phyloP scores from a whole-genome alignment of 2,888 invertebrate species.

The Archips xylosteana region DNA sequence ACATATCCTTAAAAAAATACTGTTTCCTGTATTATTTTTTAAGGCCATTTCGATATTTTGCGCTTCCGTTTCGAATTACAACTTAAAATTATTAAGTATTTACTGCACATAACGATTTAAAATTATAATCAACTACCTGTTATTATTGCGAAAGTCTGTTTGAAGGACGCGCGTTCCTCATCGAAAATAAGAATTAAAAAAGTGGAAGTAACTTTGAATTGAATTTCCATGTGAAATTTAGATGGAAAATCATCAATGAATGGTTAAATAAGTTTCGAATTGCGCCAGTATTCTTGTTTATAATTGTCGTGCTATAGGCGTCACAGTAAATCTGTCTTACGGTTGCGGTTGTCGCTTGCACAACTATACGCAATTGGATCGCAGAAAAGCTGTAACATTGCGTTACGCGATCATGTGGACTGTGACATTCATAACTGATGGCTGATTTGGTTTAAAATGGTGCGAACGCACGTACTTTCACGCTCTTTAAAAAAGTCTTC shows the following conservation, averaged over 20 bases:
- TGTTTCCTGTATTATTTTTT: background rate
- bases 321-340: slow-evolving; percentile 10
- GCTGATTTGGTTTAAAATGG: slow-evolving; percentile 15
- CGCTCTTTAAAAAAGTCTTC: background rate
- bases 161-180: too few species aligned
- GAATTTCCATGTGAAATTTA: too few species aligned
- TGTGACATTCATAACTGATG: slow-evolving; percentile 37
- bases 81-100: too few species aligned
- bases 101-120: too few species aligned
- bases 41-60: background rate
- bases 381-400: slow-evolving; percentile 26
- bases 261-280: background rate
- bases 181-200: too few species aligned
- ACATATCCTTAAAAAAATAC: background rate
- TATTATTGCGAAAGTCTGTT: too few species aligned
- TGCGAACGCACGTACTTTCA: slow-evolving; percentile 3
- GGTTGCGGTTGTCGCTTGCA: slow-evolving; percentile 28
- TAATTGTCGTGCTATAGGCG: slow-evolving; percentile 3
- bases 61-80: background rate
- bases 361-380: slow-evolving; percentile 42
- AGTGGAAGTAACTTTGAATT: too few species aligned
- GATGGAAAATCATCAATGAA: background rate
- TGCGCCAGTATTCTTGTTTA: background rate
- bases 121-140: too few species aligned
- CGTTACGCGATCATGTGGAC: slow-evolving; percentile 22